phyloP scores from a whole-genome alignment of 2,113 vertebrate species.

The Notothenia rossii region DNA sequence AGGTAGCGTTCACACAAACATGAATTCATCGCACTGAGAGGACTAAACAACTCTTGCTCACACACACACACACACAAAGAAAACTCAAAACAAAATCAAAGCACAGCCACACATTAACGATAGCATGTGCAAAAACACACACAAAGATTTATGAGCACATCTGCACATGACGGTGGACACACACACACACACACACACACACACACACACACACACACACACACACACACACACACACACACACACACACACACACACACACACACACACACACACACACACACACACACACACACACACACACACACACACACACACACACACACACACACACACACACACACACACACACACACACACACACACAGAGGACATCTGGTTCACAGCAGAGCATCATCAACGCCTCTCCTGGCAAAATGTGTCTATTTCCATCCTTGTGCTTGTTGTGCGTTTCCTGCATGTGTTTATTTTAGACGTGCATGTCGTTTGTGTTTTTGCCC shows the following conservation, averaged over 20 bases:
- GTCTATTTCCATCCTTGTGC: slow-evolving; percentile 18
- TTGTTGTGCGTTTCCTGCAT: slow-evolving; percentile 7
- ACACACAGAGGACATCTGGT: slow-evolving; percentile 48
- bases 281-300: too few species aligned
- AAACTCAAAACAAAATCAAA: background rate
- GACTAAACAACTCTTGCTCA: slow-evolving; percentile 44
- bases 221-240: too few species aligned
- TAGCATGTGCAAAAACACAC: background rate
- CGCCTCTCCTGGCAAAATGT: slow-evolving; percentile 19
- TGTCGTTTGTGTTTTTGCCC: background rate
- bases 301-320: too few species aligned
- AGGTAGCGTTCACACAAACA: slow-evolving; percentile 57
- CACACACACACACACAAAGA: slow-evolving; percentile 20
- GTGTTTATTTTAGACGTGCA: slow-evolving; percentile 18
- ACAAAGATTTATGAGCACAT: slow-evolving; percentile 19
- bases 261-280: too few species aligned
- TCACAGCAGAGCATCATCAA: slow-evolving; percentile 20
- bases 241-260: too few species aligned
- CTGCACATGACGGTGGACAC: slow-evolving; percentile 2
- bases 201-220: too few species aligned
- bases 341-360: background rate
- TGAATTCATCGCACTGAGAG: slow-evolving; percentile 40
- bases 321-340: too few species aligned
- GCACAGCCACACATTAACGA: background rate
- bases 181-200: too few species aligned